These are phyloP conservation scores for Entosphenus tridentatus DNA, from an alignment of 2,113 vertebrate species.

Conservation along the genomic window DNA sequence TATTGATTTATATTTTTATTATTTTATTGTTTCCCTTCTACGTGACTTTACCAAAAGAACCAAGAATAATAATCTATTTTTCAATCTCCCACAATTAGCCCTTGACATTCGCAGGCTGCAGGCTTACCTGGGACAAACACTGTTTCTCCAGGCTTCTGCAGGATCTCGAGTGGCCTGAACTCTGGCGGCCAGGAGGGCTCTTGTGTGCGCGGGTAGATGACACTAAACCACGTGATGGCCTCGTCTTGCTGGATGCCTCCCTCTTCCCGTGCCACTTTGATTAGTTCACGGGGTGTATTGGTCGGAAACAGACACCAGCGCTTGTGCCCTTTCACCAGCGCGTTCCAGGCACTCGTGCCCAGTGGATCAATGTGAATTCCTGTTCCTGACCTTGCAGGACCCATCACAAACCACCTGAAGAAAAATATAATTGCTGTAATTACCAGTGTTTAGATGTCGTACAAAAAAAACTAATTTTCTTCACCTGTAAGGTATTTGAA, in stretches of 20 bases:
- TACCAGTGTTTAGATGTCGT: no score
- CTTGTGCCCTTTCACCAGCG: constrained; percentile 86
- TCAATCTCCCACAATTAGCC: no score
- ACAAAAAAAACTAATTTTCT: no score
- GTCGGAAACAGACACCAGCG: constrained; percentile 95
- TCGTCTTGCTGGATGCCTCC: constrained; percentile 95
- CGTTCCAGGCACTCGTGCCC: constrained; percentile 91
- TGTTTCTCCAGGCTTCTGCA: constrained; percentile 76
- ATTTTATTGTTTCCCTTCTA: no score
- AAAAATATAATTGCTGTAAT: background rate
- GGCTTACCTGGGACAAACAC: constrained; percentile 81
- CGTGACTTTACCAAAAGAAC: no score
- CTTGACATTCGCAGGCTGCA: background rate
- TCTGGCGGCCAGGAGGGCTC: constrained; percentile 63
- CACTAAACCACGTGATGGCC: constrained; percentile 86
- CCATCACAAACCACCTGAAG: constrained; percentile 91
- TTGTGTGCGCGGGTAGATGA: constrained; percentile 70
- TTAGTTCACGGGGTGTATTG: constrained; percentile 75
- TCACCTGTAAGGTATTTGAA: no score
- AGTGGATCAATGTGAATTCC: constrained; percentile 94
- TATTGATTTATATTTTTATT: no score
- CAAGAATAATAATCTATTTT: no score
- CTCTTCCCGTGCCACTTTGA: constrained; percentile 83
- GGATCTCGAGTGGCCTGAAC: constrained; percentile 70
- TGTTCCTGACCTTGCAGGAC: constrained; percentile 72